Evolutionary conservation across 2,888 invertebrate species (phyloP).

Genomic region (Siphonodentalium dalli): DNA sequence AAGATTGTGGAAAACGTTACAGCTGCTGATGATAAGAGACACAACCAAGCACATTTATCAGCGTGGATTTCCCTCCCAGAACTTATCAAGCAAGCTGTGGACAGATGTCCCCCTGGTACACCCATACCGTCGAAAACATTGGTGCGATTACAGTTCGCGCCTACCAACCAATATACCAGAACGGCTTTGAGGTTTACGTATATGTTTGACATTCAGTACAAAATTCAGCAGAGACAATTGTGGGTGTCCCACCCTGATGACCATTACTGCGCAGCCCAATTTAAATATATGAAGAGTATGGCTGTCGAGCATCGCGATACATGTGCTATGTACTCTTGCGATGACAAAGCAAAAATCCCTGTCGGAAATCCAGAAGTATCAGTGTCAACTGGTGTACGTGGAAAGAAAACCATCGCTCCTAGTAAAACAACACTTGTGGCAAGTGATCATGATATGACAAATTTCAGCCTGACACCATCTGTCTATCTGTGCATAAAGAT

Average conservation of each 20-base stretch:
- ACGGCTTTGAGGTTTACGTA: slow-evolving; percentile 27
- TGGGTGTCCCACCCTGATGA: slow-evolving; percentile 21
- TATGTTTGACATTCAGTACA: slow-evolving; percentile 23
- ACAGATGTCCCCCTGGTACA: slow-evolving; percentile 21
- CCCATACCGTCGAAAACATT: slow-evolving; percentile 24
- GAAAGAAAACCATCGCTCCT: slow-evolving; percentile 19
- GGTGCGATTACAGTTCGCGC: slow-evolving; percentile 27
- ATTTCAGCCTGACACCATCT: slow-evolving; percentile 20
- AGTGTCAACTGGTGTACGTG: slow-evolving; percentile 27
- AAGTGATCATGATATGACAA: slow-evolving; percentile 30
- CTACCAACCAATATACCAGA: slow-evolving; percentile 23
- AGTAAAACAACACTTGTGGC: slow-evolving; percentile 12
- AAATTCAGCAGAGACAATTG: slow-evolving; percentile 29
- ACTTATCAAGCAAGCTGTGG: slow-evolving; percentile 9
- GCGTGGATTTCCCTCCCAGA: slow-evolving; percentile 19
- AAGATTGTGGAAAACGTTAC: slow-evolving; percentile 23
- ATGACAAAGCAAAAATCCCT: slow-evolving; percentile 32
- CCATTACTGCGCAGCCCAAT: slow-evolving; percentile 27
- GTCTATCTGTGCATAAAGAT: slow-evolving; percentile 19
- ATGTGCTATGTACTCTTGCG: slow-evolving; percentile 11
- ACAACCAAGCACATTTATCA: slow-evolving; percentile 16
- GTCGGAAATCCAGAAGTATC: slow-evolving; percentile 16
- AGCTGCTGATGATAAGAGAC: slow-evolving; percentile 26
- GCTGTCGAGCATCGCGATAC: slow-evolving; percentile 15
- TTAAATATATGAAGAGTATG: slow-evolving; percentile 23